Evolutionary conservation across 2,113 vertebrate genomes (phyloP).

Genomic region (Xenopus laevis): DNA sequence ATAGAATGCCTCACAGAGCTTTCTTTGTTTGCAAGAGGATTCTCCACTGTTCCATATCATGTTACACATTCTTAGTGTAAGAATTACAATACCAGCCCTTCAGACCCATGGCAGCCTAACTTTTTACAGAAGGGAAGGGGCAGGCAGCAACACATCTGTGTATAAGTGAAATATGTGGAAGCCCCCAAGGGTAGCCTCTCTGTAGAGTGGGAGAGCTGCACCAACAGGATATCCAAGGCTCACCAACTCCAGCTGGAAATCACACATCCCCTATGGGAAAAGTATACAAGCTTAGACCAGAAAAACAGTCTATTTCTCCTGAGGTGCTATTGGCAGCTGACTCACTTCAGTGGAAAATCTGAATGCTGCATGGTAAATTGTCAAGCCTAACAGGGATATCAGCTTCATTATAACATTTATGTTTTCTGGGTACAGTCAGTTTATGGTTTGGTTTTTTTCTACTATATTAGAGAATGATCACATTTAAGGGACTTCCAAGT

Average conservation of each 20-base stretch:
- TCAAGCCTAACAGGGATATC: neutral
- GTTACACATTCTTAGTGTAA: conserved; percentile 5
- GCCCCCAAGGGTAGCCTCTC: neutral
- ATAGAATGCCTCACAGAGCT: neutral
- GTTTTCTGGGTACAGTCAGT: too few relatives aligned
- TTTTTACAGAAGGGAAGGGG: neutral
- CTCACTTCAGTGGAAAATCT: too few relatives aligned
- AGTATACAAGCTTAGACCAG: conserved; percentile 20
- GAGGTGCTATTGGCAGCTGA: neutral
- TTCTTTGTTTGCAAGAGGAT: conserved; percentile 1
- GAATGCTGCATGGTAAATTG: neutral
- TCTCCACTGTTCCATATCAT: conserved; percentile 14
- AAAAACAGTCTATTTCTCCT: neutral
- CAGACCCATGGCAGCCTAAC: neutral
- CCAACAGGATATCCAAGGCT: neutral
- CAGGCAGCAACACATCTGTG: conserved; percentile 6
- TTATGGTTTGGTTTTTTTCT: too few relatives aligned
- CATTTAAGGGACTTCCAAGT: too few relatives aligned
- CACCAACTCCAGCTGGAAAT: neutral
- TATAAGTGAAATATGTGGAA: neutral
- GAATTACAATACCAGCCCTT: neutral
- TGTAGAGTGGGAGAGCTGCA: neutral
- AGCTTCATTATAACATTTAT: too few relatives aligned
- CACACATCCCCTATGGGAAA: neutral
- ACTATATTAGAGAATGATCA: too few relatives aligned